phyloP scores from a whole-genome alignment of 2,797 vertebrate genomes.

The Melanotaenia maccullochi region DNA sequence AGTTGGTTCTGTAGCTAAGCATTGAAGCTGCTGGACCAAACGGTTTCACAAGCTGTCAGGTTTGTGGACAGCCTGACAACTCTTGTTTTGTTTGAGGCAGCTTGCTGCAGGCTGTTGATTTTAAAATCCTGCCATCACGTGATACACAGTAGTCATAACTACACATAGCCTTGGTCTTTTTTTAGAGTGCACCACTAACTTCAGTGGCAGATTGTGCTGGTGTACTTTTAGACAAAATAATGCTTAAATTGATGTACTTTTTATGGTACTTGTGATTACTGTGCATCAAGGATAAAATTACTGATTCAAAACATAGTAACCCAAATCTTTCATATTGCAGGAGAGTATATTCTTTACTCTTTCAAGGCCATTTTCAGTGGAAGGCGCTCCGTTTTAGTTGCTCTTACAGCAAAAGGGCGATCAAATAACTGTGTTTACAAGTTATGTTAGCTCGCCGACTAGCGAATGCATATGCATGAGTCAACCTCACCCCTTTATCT shows the following conservation, averaged over 20 bases:
- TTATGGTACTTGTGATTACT: neutral
- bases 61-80: neutral
- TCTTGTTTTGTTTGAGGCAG: constrained; percentile 5
- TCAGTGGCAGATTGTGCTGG: neutral
- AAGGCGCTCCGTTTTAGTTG: neutral
- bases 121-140: constrained; percentile 3
- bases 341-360: neutral
- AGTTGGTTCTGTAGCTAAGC: constrained; percentile 30
- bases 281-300: neutral
- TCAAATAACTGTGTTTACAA: too few relatives aligned
- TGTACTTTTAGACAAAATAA: neutral
- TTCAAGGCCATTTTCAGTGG: neutral
- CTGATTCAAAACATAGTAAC: neutral
- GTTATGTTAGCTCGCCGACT: too few relatives aligned
- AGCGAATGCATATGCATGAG: too few relatives aligned
- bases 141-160: constrained; percentile 1
- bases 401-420: too few relatives aligned
- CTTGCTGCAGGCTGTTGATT: constrained; percentile 2
- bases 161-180: constrained; percentile 26
- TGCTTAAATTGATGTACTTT: constrained; percentile 14
- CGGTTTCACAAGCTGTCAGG: neutral
- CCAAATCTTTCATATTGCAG: neutral
- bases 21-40: neutral
- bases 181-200: constrained; percentile 30
- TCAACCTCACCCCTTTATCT: too few relatives aligned